Percentiles rank a stretch among this genome's conserved stretches.
Conservation (phyloP, 2,888 invertebrate species). For the Pomacea canaliculata region DNA sequence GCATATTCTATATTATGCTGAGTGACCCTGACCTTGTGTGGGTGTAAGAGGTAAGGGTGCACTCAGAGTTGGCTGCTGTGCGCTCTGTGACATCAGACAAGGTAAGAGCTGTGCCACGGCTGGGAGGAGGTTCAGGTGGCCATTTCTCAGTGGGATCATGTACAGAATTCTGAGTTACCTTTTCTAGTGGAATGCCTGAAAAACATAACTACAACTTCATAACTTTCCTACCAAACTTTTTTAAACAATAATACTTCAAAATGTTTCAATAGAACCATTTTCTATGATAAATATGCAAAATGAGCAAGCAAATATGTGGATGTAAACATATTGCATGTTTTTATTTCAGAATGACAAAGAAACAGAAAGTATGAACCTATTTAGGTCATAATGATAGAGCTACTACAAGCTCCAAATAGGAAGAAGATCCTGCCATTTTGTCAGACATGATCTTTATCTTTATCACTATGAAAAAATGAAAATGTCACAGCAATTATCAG, state of each 20-base stretch:
- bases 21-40: slow-evolving; percentile 42
- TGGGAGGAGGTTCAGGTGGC: slow-evolving; percentile 44
- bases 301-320: too few species aligned
- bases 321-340: too few species aligned
- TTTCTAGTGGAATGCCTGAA: slow-evolving; percentile 20
- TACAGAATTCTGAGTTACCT: slow-evolving; percentile 28
- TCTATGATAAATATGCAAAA: too few species aligned
- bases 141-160: slow-evolving; percentile 32
- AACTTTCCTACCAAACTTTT: too few species aligned
- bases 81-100: slow-evolving; percentile 54
- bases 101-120: slow-evolving; percentile 52
- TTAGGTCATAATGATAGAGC: too few species aligned
- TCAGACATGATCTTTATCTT: too few species aligned
- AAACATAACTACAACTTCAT: neutral
- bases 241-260: neutral
- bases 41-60: slow-evolving; percentile 44
- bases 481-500: neutral
- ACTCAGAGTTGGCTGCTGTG: slow-evolving; percentile 38
- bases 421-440: too few species aligned
- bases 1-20: too few species aligned
- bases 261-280: neutral
- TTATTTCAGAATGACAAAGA: too few species aligned
- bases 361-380: too few species aligned
- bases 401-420: too few species aligned
- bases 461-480: neutral